A percentile compares a stretch with the other conserved stretches of the same genome.
Conservation (phyloP, 35 echinoderm and acorn worm genomes). For the Anneissia japonica region DNA sequence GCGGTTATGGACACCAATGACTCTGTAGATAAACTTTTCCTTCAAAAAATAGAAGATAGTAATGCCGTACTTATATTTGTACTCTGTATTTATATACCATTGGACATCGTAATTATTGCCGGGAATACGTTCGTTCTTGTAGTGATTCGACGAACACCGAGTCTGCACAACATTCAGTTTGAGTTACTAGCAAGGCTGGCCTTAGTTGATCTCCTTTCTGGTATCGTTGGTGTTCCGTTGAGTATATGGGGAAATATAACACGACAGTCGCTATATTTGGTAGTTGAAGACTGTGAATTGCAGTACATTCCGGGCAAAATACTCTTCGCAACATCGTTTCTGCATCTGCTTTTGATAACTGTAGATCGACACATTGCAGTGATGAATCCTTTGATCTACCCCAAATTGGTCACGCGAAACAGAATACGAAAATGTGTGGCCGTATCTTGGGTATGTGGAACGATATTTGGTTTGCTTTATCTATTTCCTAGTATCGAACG, state of each 20-base stretch:
- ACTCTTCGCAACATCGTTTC: neutral
- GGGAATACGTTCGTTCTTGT: neutral
- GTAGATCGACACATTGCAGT: neutral
- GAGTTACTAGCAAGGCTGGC: neutral
- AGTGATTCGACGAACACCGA: neutral
- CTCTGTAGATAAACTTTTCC: too few species aligned
- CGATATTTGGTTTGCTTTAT: neutral
- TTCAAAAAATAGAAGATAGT: too few species aligned
- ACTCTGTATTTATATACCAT: neutral
- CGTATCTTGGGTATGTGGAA: neutral
- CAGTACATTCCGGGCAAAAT: neutral
- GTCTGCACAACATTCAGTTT: neutral
- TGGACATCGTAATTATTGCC: neutral
- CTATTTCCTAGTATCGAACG: neutral
- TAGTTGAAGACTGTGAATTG: neutral
- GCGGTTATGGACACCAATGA: too few species aligned
- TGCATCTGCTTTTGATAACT: neutral
- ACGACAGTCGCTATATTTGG: neutral
- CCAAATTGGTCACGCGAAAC: neutral
- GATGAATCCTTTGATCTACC: neutral
- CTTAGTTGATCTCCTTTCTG: neutral
- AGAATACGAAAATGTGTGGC: neutral
- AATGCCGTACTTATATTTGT: neutral
- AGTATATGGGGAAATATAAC: neutral
- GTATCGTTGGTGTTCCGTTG: neutral